phyloP scores from a whole-genome alignment of 2,113 vertebrate species.

The Campylomormyrus tamandua region DNA sequence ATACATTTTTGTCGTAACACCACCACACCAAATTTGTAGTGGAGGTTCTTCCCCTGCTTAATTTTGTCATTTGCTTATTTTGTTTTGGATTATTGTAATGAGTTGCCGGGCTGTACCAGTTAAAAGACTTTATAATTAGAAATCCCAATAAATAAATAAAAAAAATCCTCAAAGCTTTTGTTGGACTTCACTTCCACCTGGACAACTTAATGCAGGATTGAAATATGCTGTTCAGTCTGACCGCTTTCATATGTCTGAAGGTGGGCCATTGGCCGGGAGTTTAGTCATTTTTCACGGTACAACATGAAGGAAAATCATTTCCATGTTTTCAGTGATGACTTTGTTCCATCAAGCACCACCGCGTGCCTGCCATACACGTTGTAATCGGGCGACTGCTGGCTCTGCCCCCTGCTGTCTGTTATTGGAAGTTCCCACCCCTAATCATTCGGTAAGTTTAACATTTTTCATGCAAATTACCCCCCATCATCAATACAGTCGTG shows the following conservation, averaged over 20 bases:
- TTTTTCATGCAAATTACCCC: not conserved
- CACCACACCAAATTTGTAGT: constrained; percentile 53
- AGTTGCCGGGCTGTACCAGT: constrained; percentile 53
- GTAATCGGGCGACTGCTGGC: not conserved
- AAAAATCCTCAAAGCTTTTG: constrained; percentile 22
- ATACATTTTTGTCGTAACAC: constrained; percentile 23
- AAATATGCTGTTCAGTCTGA: not conserved
- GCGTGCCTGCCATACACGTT: not conserved
- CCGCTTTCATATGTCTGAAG: not conserved
- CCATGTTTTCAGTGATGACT: not conserved
- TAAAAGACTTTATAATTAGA: constrained; percentile 59
- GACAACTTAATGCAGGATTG: not conserved
- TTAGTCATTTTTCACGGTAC: not conserved
- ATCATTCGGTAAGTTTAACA: not conserved
- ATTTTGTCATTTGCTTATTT: constrained; percentile 48
- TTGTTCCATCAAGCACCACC: not conserved
- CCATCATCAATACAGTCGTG: not conserved
- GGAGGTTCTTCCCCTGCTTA: constrained; percentile 25
- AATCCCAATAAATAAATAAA: constrained; percentile 44
- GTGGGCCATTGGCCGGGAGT: not conserved
- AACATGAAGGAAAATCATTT: not conserved
- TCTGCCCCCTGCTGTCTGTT: not conserved
- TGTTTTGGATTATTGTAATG: constrained; percentile 50
- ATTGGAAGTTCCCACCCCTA: not conserved
- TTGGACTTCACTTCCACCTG: not conserved